These are phyloP conservation scores for Aethes cnicana DNA, from an alignment of 2,888 invertebrate genomes.

Conservation along the genomic window DNA sequence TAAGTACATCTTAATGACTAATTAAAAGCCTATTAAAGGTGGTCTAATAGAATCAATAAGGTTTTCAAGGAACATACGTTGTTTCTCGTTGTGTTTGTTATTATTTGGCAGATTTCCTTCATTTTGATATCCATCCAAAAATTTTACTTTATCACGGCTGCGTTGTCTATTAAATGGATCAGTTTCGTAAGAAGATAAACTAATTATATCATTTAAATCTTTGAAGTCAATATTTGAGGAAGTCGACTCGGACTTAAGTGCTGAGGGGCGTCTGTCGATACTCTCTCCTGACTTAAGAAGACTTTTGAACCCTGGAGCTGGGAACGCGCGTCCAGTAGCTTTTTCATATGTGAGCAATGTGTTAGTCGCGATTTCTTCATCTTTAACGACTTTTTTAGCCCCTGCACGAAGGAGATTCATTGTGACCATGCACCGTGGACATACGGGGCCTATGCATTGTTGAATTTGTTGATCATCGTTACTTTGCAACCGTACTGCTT, in stretches of 20 bases:
- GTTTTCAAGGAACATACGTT: conserved; percentile 51
- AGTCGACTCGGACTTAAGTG: conserved; percentile 35
- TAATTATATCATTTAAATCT: conserved; percentile 35
- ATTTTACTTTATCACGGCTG: background rate
- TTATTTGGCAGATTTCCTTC: background rate
- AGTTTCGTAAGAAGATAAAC: conserved; percentile 24
- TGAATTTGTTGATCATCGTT: background rate
- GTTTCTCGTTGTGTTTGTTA: background rate
- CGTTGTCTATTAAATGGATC: background rate
- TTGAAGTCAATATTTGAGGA: conserved; percentile 36
- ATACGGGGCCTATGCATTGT: conserved; percentile 40
- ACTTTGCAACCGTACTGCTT: conserved; percentile 28
- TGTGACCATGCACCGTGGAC: conserved; percentile 54
- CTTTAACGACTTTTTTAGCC: conserved; percentile 51
- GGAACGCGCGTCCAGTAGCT: conserved; percentile 42
- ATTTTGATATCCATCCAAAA: background rate
- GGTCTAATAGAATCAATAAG: conserved; percentile 62
- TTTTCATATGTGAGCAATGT: conserved; percentile 46
- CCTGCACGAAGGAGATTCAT: conserved; percentile 45
- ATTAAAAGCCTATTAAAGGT: conserved; percentile 34
- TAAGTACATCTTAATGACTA: background rate
- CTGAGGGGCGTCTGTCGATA: conserved; percentile 46
- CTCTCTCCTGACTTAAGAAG: too few species aligned
- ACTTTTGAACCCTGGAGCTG: too few species aligned
- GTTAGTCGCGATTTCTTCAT: conserved; percentile 53